Percentiles rank a stretch among this genome's conserved stretches.
These are phyloP conservation scores for Tinamus guttatus DNA, from an alignment of 2,113 vertebrate genomes.

Conservation along the genomic window DNA sequence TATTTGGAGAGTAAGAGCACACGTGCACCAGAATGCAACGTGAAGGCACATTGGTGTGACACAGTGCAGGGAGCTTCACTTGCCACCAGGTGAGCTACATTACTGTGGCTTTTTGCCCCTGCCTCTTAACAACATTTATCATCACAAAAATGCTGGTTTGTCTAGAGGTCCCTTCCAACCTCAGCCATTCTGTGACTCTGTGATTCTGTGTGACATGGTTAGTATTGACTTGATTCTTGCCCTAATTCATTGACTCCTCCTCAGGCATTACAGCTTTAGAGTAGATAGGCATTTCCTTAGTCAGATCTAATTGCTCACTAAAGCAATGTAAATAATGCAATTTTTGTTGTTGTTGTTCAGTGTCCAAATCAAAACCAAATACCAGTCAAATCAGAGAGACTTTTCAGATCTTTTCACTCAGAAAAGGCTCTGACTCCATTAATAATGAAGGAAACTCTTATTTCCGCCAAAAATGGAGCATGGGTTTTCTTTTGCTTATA, in stretches of 20 bases:
- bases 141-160: neutral
- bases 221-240: neutral
- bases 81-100: neutral
- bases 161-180: no score
- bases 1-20: neutral
- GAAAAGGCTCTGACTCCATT: neutral
- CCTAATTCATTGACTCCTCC: neutral
- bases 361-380: neutral
- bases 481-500: neutral
- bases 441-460: neutral
- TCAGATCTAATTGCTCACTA: neutral
- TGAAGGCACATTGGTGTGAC: neutral
- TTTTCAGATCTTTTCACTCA: neutral
- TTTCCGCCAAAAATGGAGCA: neutral
- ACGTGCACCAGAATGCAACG: neutral
- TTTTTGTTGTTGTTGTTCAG: neutral
- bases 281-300: neutral
- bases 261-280: neutral
- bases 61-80: neutral
- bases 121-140: neutral
- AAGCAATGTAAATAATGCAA: neutral
- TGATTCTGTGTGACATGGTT: no score
- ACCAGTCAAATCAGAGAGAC: neutral
- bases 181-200: no score
- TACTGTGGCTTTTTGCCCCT: neutral